Base-by-base conservation (phyloP, 2,113 vertebrate genomes). In the Catharus fuscescens region DNA sequence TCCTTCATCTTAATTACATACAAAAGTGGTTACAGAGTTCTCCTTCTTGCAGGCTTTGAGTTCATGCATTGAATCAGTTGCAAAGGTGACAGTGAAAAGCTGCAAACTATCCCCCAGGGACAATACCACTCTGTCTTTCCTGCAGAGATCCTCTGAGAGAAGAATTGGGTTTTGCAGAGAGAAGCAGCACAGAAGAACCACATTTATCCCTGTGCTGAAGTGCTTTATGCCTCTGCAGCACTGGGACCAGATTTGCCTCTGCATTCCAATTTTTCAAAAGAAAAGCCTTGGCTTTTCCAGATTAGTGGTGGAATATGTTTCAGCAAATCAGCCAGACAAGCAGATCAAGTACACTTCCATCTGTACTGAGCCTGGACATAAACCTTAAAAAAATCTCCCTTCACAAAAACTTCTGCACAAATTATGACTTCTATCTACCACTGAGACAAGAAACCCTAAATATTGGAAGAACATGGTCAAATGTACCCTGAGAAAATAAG, bases 261-360 rank as follows among this genome's bases (percentile, higher is more conserved):
- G 59, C 45, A 84, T 85, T 73, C 53, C 78, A 95, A 45, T 93
- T 87, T 94, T 89, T 95, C 61, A 72, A 57, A 94, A 87, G 84
- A 79, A 92, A 92, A 94, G 15, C 53, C 54, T 87, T 29, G 28
- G n/a, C 54, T 82, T 82, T 93, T 94, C 71, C 56, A 94, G 93
- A 92, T 93, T 73, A 88, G 45, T 66, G 21, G 8, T 66, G 17
- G 50, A 90, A 90, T 71, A 90, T 61, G 12, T 71, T 86, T 72
- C 88, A 73, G n/a, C n/a, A 73, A 79, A 80, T 80, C 85, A 88
- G 19, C 19, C 88, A 94, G 66, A 88, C 31, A 76, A 85, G 42
- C 31, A 80, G 71, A 90, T 76, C 62, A 93, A 57, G 80, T 88
- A 72, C 0, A 1, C 24, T 60, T 88, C 76, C 16, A 28, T 79